These are phyloP conservation scores for Thinocorus orbignyianus DNA, from an alignment of 2,113 vertebrate genomes.

Conservation along the genomic window DNA sequence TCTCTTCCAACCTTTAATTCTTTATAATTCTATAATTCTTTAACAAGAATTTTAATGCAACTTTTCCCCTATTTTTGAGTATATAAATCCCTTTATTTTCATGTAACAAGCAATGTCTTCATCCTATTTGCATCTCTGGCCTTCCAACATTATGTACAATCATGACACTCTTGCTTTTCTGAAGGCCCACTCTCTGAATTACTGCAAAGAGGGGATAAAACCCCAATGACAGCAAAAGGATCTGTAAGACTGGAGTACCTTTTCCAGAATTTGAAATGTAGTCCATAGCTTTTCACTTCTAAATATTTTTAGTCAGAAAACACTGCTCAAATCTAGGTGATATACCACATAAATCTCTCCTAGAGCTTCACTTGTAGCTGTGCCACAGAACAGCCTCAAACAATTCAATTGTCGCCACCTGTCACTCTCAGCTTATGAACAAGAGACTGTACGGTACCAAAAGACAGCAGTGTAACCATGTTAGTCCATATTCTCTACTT, in stretches of 20 bases:
- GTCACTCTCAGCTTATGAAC: neutral
- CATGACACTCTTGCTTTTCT: neutral
- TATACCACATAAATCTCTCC: neutral
- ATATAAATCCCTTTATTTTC: neutral
- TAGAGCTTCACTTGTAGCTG: neutral
- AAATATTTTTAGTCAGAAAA: neutral
- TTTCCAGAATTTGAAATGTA: neutral
- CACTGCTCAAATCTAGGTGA: neutral
- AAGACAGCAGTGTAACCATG: neutral
- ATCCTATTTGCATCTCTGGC: neutral
- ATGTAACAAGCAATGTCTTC: neutral
- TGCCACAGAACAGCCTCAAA: neutral
- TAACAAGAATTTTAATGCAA: neutral
- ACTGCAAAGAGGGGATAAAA: neutral
- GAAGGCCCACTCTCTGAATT: neutral
- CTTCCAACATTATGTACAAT: neutral
- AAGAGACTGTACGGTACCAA: neutral
- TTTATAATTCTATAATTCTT: neutral
- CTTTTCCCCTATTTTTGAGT: neutral
- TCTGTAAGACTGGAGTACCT: neutral
- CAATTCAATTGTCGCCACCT: neutral
- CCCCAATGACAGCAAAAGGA: neutral
- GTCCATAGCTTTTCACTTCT: neutral
- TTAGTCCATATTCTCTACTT: neutral
- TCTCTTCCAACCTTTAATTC: neutral